Evolutionary conservation across 2,888 invertebrate species (phyloP), one percentile per base, ranked within the genome.

Genomic region (Anaspis maculata): DNA sequence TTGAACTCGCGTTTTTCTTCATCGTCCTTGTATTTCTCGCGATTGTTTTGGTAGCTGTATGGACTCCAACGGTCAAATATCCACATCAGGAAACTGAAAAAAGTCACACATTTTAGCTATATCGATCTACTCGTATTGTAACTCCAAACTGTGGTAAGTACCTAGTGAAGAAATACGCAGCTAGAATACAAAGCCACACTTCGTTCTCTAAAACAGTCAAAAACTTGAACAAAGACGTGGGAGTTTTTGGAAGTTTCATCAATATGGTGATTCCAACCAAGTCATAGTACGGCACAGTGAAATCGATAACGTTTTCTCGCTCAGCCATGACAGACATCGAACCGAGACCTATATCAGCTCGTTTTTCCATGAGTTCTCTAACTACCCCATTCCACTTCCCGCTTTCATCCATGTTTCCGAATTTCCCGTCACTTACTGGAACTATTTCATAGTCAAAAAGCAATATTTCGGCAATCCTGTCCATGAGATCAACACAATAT

Each of bases 271-370:
- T 89, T 0, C 97, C 97, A 0, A 97, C 96, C 45, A 96, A 73
- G 68, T 98, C 97, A 64, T 97, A 97, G 63, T 92, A 97, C 0
- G 97, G 96, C 0, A 97, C 92, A 0, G 97, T 97, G 61, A 96
- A 97, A 66, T 97, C 97, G 2, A 97, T 90, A 0, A 95, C 92
- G 56, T 89, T 90, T 66, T 95, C 95, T 21, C 97, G 70, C 56
- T 96, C 96, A 0, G 96, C 95, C 91, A 95, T 96, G 0, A 97
- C 95, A 0, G 94, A 91, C 59, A 97, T 73, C 0, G 95, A 88
- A 2, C 91, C 90, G 5, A 97, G 64, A 0, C 89, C 95, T 46
- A 97, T 92, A 59, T 97, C 96, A 0, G 95, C 96, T 84, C 59
- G 44, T 71, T 89, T 51, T 22, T 62, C 62, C 30, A 61, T 57